phyloP scores from a whole-genome alignment of 30 jellyfish, hydroid and myxozoan genomes.

The Chironex yamaguchii region DNA sequence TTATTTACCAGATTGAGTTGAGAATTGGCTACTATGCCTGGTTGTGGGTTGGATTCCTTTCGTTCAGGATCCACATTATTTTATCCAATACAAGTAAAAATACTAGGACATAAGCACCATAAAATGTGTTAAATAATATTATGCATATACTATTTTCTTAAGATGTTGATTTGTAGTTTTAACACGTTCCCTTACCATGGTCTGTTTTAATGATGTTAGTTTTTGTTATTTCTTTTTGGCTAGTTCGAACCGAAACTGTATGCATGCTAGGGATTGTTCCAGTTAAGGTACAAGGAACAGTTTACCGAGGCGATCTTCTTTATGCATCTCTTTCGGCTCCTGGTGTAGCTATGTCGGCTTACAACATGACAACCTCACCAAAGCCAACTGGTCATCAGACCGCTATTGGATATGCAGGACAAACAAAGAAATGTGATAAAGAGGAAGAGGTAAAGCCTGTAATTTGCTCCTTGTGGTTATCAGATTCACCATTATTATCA shows the following conservation, averaged over 20 bases:
- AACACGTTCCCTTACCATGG: background rate
- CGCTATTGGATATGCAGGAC: constrained; percentile 73
- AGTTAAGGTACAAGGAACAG: constrained; percentile 75
- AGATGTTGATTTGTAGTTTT: background rate
- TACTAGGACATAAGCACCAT: no score
- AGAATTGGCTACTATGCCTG: no score
- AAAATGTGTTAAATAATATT: no score
- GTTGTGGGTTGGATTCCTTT: no score
- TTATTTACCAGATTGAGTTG: no score
- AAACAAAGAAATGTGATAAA: constrained; percentile 27
- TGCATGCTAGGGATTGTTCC: constrained; percentile 95
- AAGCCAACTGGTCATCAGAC: constrained; percentile 30
- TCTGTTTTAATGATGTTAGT: background rate
- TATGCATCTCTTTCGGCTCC: constrained; percentile 82
- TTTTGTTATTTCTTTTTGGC: no score
- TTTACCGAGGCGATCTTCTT: constrained; percentile 64
- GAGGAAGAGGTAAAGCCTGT: constrained; percentile 58
- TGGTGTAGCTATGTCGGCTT: constrained; percentile 85
- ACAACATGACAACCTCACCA: constrained; percentile 8
- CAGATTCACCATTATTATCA: background rate
- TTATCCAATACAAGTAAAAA: no score
- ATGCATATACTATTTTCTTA: background rate
- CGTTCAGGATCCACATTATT: no score
- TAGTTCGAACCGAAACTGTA: constrained; percentile 82
- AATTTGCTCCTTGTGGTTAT: background rate